Base-by-base conservation (phyloP, 2,113 vertebrate species). In the Taxidea taxus region DNA sequence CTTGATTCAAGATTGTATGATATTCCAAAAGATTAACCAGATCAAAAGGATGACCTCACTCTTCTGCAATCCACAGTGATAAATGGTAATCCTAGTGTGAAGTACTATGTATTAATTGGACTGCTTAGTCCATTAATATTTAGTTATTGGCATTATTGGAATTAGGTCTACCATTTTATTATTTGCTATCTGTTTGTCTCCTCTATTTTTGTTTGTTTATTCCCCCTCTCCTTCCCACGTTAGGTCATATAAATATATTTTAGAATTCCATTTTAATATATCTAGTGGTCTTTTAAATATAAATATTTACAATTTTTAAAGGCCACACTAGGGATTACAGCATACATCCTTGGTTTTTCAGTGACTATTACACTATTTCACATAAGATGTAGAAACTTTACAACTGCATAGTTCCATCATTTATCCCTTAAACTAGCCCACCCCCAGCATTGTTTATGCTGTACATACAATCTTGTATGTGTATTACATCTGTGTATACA, bases 241-340 rank as follows among this genome's bases (percentile, higher is more conserved):
- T n/a, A 16, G 27, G 77, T 34, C 23, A 47, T 49, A 66, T 31
- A 74, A 74, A 37, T 39, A 58, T 51, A 39, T 90, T 77, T 75
- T 64, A 95, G 62, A 47, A 96, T 86, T 87, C 12, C 37, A 80
- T 80, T 54, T 72, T 29, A 78, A 94, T 34, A 3, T 12, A 77
- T 58, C 25, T 37, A 39, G 37, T 93, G 78, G n/a, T 12, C 58
- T 83, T 42, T 87, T 64, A 78, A 66, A 29, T 37, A 51, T 8
- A 72, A 84, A 25, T 23, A 31, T 56, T 70, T 70, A 58, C 21
- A 58, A 87, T 54, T 90, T 70, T 90, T 78, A 90, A 77, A 86
- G 54, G 18, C 25, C 12, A 7, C 34, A 39, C 42, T 42, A 62
- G 23, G 34, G 6, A 27, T 56, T 62, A 82, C 4, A 83, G 51